A percentile compares a stretch with the other conserved stretches of the same genome.
Evolutionary conservation across 30 jellyfish, hydroid and myxozoan species (phyloP).

Genomic region (Catostylus mosaicus): DNA sequence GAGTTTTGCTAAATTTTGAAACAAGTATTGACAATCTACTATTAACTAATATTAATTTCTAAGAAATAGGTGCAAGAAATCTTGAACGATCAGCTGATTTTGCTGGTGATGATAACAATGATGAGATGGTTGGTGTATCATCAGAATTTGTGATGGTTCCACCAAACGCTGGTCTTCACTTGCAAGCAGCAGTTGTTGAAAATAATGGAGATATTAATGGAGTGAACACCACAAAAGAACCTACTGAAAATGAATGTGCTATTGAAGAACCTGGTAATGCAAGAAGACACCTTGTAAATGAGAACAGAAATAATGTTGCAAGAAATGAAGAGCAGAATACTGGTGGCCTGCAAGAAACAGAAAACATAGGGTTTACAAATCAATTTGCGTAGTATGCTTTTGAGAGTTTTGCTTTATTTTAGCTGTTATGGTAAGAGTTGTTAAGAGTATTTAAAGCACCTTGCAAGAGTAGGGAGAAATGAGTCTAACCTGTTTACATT

Average conservation of each 20-base stretch:
- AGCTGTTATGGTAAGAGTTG: too few species aligned
- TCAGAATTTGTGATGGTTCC: not conserved
- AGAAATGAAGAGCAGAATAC: not conserved
- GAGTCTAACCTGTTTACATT: too few species aligned
- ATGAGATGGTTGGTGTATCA: not conserved
- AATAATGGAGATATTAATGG: not conserved
- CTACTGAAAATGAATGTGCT: not conserved
- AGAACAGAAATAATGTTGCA: not conserved
- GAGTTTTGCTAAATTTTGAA: too few species aligned
- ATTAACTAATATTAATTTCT: not conserved
- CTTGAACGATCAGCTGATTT: not conserved
- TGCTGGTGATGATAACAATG: not conserved
- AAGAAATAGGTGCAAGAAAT: not conserved
- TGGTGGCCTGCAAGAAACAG: constrained; percentile 1
- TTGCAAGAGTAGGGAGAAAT: too few species aligned
- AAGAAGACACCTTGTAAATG: not conserved
- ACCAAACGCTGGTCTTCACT: not conserved
- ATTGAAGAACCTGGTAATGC: not conserved
- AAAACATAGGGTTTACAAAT: too few species aligned
- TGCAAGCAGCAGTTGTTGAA: not conserved
- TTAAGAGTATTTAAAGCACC: too few species aligned
- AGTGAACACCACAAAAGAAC: not conserved
- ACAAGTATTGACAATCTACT: too few species aligned
- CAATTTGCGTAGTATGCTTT: too few species aligned
- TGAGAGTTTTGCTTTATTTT: too few species aligned